Percentiles rank a stretch among this genome's conserved stretches.
Conservation (phyloP, 2,113 vertebrate species). For the Phalacrocorax pelagicus region DNA sequence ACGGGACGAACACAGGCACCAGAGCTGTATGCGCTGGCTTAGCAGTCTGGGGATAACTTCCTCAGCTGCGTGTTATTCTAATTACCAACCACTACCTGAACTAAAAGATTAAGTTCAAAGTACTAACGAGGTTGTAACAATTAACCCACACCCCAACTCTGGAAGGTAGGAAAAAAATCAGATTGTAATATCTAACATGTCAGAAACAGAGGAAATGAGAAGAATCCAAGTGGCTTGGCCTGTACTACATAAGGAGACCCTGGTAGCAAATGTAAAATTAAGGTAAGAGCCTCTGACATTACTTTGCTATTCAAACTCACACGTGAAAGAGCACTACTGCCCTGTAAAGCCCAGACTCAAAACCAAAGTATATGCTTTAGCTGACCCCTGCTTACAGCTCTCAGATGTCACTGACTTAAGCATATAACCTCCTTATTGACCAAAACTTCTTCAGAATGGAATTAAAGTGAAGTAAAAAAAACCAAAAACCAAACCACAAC, state of each 20-base stretch:
- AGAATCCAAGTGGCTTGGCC: neutral
- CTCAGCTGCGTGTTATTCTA: too few relatives aligned
- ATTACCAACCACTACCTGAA: neutral
- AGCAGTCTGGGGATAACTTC: neutral
- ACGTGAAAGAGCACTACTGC: neutral
- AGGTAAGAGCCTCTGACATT: neutral
- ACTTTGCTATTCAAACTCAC: neutral
- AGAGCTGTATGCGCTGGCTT: fast-evolving
- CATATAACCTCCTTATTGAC: neutral
- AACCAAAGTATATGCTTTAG: neutral
- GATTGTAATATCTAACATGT: neutral
- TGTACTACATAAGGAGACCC: neutral
- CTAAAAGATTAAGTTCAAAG: neutral
- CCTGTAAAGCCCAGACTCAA: neutral
- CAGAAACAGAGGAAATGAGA: neutral
- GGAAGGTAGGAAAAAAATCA: neutral
- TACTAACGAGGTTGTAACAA: neutral
- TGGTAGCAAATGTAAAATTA: neutral
- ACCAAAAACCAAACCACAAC: too few relatives aligned
- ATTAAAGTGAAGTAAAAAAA: neutral
- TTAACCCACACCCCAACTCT: neutral
- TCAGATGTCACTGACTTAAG: neutral
- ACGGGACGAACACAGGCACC: fast-evolving
- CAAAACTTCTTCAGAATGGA: neutral
- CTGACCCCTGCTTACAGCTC: neutral